A percentile compares a stretch with the other conserved stretches of the same genome.
These are phyloP conservation scores for Hydroisotoma schaefferi DNA, from an alignment of 2,888 invertebrate species.

Conservation along the genomic window DNA sequence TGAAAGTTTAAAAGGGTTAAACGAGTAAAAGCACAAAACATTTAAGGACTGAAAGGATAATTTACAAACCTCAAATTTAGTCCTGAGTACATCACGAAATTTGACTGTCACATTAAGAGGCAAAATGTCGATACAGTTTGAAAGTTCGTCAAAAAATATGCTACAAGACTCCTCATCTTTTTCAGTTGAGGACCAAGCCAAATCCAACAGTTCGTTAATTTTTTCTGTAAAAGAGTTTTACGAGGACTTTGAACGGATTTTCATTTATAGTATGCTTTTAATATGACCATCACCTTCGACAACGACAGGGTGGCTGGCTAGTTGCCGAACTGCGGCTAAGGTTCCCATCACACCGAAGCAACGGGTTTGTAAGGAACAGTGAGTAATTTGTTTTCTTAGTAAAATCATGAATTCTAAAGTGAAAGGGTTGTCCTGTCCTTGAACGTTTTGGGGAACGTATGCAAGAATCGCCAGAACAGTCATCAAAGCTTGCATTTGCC, in stretches of 20 bases:
- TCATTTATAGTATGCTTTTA: too few species aligned
- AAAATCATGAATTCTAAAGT: slow-evolving; percentile 33
- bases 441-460: slow-evolving; percentile 22
- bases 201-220: slow-evolving; percentile 18
- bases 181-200: slow-evolving; percentile 36
- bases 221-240: slow-evolving; percentile 10
- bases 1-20: background rate
- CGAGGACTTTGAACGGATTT: background rate
- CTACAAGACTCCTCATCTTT: slow-evolving; percentile 34
- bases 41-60: too few species aligned
- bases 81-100: slow-evolving; percentile 22
- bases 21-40: background rate
- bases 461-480: slow-evolving; percentile 35
- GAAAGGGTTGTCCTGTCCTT: slow-evolving; percentile 20
- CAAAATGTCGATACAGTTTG: slow-evolving; percentile 2
- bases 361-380: slow-evolving; percentile 18
- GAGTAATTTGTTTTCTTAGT: slow-evolving; percentile 34
- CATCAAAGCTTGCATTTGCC: slow-evolving; percentile 33
- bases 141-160: slow-evolving; percentile 38
- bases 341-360: slow-evolving; percentile 37
- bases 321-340: slow-evolving; percentile 29
- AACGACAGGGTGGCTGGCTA: slow-evolving; percentile 1
- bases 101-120: slow-evolving; percentile 6
- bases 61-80: slow-evolving; percentile 26
- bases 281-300: background rate